phyloP scores from a whole-genome alignment of 2,888 invertebrate genomes.

The Stramonita haemastoma region DNA sequence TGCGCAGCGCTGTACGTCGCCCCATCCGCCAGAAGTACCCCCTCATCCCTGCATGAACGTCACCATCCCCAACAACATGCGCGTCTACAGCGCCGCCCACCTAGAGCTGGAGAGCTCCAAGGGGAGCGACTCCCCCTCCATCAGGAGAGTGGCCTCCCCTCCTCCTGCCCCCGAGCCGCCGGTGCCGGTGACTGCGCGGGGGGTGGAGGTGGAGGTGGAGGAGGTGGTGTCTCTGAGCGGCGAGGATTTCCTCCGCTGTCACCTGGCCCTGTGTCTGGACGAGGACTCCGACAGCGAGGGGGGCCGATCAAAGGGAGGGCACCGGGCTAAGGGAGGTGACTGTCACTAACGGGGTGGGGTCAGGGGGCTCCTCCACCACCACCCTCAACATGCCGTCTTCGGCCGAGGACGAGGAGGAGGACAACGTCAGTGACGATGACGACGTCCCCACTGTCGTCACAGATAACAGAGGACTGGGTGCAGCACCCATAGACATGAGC shows the following conservation, averaged over 20 bases:
- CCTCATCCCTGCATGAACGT: slow-evolving; percentile 69
- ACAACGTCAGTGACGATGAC: slow-evolving; percentile 27
- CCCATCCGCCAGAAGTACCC: slow-evolving; percentile 67
- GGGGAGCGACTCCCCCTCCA: slow-evolving; percentile 11
- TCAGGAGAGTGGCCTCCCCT: neutral
- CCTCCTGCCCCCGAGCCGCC: too few species aligned
- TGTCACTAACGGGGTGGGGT: slow-evolving; percentile 33
- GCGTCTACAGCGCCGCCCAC: slow-evolving; percentile 67
- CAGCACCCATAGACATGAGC: slow-evolving; percentile 26
- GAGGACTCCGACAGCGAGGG: slow-evolving; percentile 25
- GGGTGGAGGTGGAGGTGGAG: slow-evolving; percentile 38
- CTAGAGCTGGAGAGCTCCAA: slow-evolving; percentile 54
- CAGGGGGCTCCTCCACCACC: slow-evolving; percentile 26
- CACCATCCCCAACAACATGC: slow-evolving; percentile 71
- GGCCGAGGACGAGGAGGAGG: slow-evolving; percentile 10
- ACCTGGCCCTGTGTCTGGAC: slow-evolving; percentile 39
- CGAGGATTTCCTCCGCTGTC: slow-evolving; percentile 35
- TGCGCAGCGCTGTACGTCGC: slow-evolving; percentile 67
- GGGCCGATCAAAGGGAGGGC: neutral
- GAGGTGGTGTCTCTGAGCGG: slow-evolving; percentile 36
- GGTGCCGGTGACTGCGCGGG: neutral
- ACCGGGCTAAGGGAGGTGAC: slow-evolving; percentile 14
- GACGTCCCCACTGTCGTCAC: slow-evolving; percentile 13
- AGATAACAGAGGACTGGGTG: neutral
- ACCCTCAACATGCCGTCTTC: slow-evolving; percentile 38